These are phyloP conservation scores for Syrphus vitripennis DNA, from an alignment of 2,888 invertebrate genomes.

Conservation along the genomic window DNA sequence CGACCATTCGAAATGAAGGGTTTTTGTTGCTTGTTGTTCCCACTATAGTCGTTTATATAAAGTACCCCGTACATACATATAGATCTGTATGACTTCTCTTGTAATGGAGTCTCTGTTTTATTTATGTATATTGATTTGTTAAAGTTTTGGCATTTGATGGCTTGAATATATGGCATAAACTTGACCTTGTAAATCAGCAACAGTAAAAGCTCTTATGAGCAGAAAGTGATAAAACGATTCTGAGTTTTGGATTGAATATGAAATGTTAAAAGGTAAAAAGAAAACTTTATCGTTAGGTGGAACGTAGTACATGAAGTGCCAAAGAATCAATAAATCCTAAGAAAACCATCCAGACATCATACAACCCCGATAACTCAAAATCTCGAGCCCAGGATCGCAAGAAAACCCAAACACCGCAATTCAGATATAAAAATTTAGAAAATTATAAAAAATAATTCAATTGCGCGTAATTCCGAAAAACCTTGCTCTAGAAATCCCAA, in stretches of 20 bases:
- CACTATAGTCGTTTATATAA: neutral
- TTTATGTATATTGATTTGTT: conserved; percentile 15
- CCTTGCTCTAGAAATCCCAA: no score
- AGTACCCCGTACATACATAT: neutral
- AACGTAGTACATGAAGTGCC: no score
- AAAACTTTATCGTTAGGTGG: neutral
- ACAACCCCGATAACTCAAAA: no score
- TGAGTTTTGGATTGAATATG: no score
- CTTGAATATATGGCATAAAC: neutral
- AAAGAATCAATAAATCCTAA: no score
- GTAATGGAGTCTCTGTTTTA: neutral
- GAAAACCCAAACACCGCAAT: no score
- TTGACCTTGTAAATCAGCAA: neutral
- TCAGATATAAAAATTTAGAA: no score
- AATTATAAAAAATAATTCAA: no score
- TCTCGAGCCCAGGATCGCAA: no score
- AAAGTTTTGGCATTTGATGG: conserved; percentile 8
- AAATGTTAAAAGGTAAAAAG: neutral
- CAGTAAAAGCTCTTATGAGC: neutral
- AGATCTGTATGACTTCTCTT: neutral
- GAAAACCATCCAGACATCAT: no score
- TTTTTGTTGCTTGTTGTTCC: neutral
- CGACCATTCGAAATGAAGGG: conserved; percentile 41
- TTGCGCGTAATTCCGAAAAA: no score
- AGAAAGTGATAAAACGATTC: neutral